A percentile compares a stretch with the other conserved stretches of the same genome.
Evolutionary conservation across 2,888 invertebrate species (phyloP).

Genomic region (Heliconius aoede): DNA sequence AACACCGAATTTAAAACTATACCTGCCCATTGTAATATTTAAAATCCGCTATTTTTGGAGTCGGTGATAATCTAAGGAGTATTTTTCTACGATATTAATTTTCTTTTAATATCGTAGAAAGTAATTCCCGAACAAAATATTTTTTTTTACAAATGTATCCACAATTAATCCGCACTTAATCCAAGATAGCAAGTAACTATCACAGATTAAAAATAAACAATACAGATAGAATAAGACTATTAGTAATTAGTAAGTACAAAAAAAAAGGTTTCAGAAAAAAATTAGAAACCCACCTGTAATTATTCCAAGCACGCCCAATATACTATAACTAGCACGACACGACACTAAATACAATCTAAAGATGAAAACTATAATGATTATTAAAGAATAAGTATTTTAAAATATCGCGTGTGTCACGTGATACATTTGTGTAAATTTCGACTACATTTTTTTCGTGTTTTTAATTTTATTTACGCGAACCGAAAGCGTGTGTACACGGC

Average conservation of each 20-base stretch:
- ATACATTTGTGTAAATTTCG: slow-evolving; percentile 50
- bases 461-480: slow-evolving; percentile 50
- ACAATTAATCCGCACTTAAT: slow-evolving; percentile 20
- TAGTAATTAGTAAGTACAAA: too few species aligned
- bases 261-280: slow-evolving; percentile 7
- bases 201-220: slow-evolving; percentile 17
- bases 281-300: slow-evolving; percentile 13
- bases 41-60: too few species aligned
- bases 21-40: too few species aligned
- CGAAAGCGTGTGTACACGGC: slow-evolving; percentile 53
- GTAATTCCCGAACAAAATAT: neutral
- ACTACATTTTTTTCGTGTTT: slow-evolving; percentile 73
- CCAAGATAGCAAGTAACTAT: slow-evolving; percentile 6
- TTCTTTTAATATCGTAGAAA: too few species aligned
- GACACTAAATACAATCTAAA: slow-evolving; percentile 49
- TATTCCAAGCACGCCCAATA: slow-evolving; percentile 1
- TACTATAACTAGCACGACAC: slow-evolving; percentile 52
- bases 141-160: neutral
- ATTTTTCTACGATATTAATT: too few species aligned
- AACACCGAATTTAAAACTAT: too few species aligned
- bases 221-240: neutral
- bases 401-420: slow-evolving; percentile 55
- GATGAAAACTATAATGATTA: slow-evolving; percentile 40
- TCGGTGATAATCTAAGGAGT: too few species aligned
- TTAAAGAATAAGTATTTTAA: slow-evolving; percentile 47